Conservation (phyloP, 2,888 invertebrate species). For the Anticlea derivata region DNA sequence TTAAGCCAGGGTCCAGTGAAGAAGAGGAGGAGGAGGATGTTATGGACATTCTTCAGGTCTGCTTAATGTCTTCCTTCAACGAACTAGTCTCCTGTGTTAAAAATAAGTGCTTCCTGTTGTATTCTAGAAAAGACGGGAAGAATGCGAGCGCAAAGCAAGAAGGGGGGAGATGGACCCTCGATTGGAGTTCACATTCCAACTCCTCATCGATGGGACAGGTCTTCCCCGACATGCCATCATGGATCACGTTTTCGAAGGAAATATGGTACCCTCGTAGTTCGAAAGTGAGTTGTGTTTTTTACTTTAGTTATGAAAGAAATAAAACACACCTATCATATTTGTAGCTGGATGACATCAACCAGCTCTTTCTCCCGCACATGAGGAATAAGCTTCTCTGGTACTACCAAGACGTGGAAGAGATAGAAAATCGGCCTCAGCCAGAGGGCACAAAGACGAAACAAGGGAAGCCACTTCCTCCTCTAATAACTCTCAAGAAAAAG, state of each 20-base stretch:
- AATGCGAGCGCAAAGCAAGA: conserved; percentile 95
- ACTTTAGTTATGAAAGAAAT: not conserved
- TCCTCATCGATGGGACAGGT: conserved; percentile 92
- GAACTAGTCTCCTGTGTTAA: not conserved
- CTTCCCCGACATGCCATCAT: conserved; percentile 92
- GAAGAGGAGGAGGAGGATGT: conserved; percentile 85
- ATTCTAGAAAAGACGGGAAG: conserved; percentile 88
- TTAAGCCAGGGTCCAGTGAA: conserved; percentile 80
- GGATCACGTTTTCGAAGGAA: conserved; percentile 95
- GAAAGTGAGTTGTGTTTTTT: not conserved
- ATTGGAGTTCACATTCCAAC: conserved; percentile 94
- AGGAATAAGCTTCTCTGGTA: conserved; percentile 94
- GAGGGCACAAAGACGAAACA: conserved; percentile 77
- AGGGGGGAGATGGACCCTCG: conserved; percentile 96
- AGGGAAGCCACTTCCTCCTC: conserved; percentile 72
- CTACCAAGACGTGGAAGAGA: conserved; percentile 93
- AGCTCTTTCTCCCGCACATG: conserved; percentile 93
- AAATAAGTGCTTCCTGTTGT: not conserved
- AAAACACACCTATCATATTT: conserved; percentile 32
- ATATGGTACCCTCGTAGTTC: conserved; percentile 85
- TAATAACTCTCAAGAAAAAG: conserved; percentile 87
- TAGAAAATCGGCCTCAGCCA: conserved; percentile 78
- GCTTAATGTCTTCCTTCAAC: conserved; percentile 31
- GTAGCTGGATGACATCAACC: conserved; percentile 94
- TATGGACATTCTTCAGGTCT: conserved; percentile 76